These are phyloP conservation scores for Malurus cyaneus DNA, from an alignment of 2,113 vertebrate species.

Conservation along the genomic window DNA sequence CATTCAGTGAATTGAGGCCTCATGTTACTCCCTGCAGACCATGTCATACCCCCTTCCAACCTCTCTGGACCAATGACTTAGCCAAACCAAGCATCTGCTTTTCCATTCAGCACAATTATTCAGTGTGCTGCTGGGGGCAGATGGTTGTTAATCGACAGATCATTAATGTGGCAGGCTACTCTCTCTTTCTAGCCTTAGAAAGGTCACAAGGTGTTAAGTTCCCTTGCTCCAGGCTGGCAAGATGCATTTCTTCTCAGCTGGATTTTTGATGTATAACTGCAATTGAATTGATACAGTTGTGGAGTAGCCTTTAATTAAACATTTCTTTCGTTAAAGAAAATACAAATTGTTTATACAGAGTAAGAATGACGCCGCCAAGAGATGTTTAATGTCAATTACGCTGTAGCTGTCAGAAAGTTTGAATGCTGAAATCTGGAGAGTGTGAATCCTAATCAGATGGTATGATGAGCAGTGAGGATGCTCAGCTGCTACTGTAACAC, in stretches of 20 bases:
- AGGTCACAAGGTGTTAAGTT: constrained; percentile 57
- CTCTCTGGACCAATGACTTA: constrained; percentile 34
- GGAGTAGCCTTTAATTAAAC: not conserved
- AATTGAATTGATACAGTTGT: not conserved
- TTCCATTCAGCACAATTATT: constrained; percentile 52
- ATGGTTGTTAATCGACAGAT: constrained; percentile 58
- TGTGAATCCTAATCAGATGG: constrained; percentile 56
- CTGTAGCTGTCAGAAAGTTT: constrained; percentile 67
- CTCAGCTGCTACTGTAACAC: constrained; percentile 42
- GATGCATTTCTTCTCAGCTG: not conserved
- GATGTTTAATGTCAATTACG: constrained; percentile 65
- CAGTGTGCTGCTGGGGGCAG: constrained; percentile 17
- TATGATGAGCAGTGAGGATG: constrained; percentile 1
- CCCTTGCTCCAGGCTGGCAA: not conserved
- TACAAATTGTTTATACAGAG: not conserved
- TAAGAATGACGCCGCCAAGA: constrained; percentile 1
- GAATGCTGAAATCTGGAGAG: constrained; percentile 51
- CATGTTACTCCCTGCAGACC: constrained; percentile 41
- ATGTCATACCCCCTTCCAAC: constrained; percentile 3
- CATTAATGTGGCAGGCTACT: constrained; percentile 38
- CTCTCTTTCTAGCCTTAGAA: constrained; percentile 35
- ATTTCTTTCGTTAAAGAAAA: not conserved
- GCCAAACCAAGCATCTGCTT: constrained; percentile 48
- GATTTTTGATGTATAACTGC: not conserved
- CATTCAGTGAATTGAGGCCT: constrained; percentile 29